Conservation (phyloP, 2,888 invertebrate genomes). For the Sussaba pulchella region DNA sequence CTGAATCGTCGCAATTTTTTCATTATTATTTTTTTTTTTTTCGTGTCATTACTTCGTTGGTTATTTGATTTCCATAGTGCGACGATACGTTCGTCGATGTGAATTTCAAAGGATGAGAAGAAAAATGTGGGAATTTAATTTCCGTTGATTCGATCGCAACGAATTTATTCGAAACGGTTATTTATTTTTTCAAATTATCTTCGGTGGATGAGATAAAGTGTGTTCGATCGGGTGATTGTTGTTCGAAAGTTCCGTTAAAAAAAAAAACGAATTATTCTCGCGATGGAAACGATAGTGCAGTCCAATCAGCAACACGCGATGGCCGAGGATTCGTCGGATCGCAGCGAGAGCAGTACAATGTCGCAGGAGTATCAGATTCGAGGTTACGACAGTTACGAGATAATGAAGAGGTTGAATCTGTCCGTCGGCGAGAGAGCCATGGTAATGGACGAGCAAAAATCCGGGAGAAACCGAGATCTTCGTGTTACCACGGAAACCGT, state of each 20-base stretch:
- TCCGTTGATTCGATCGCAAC: not conserved
- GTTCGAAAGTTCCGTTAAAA: not conserved
- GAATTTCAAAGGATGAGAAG: not conserved
- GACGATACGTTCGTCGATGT: constrained; percentile 24
- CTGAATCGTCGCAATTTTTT: too few relatives aligned
- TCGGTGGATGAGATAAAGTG: too few relatives aligned
- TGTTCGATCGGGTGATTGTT: too few relatives aligned
- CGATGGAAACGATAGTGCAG: constrained; percentile 76
- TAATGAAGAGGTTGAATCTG: constrained; percentile 74
- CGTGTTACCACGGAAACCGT: constrained; percentile 53
- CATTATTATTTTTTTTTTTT: too few relatives aligned
- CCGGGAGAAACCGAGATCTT: constrained; percentile 70
- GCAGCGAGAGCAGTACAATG: constrained; percentile 73
- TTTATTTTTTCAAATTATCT: too few relatives aligned
- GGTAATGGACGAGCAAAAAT: constrained; percentile 59
- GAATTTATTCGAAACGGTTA: too few relatives aligned
- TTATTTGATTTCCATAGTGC: constrained; percentile 18
- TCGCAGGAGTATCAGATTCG: constrained; percentile 77
- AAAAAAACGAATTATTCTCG: constrained; percentile 4
- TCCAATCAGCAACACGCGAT: constrained; percentile 69
- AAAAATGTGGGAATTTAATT: not conserved
- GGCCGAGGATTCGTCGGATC: constrained; percentile 75
- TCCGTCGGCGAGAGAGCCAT: constrained; percentile 70
- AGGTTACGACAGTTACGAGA: constrained; percentile 77
- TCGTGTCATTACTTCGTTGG: too few relatives aligned